Percentiles rank a stretch among this genome's conserved stretches.
Conservation (phyloP, 2,797 vertebrate species). For the Hemitrygon akajei region DNA sequence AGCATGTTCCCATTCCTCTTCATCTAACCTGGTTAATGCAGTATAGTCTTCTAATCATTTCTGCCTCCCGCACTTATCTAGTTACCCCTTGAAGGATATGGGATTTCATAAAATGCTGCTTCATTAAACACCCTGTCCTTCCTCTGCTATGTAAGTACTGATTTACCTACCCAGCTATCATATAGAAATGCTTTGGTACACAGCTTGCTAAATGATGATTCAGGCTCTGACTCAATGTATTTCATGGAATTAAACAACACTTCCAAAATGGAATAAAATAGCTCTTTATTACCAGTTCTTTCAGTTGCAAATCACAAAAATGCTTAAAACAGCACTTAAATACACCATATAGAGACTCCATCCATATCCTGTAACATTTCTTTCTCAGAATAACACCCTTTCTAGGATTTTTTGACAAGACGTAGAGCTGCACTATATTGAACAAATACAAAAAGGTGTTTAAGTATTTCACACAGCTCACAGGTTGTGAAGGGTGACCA, state of each 20-base stretch:
- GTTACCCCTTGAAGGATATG: not conserved
- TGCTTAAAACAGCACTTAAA: not conserved
- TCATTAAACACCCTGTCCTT: not conserved
- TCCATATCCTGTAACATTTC: not conserved
- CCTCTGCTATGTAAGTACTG: not conserved
- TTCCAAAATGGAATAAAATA: not conserved
- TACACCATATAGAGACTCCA: not conserved
- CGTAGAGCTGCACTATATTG: not conserved
- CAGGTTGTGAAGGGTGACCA: not conserved
- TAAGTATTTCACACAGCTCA: not conserved
- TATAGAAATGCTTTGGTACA: not conserved
- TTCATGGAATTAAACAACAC: not conserved
- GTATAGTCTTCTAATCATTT: not conserved
- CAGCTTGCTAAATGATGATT: not conserved
- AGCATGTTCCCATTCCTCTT: not conserved
- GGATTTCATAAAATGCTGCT: not conserved
- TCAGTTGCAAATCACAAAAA: not conserved
- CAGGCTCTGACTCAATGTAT: not conserved
- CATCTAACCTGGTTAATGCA: not conserved
- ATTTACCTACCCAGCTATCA: not conserved
- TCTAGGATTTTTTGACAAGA: not conserved
- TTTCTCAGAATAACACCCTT: not conserved
- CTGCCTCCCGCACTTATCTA: not conserved
- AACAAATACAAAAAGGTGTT: too few relatives aligned
- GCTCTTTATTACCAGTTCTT: not conserved